Conservation (phyloP, 2,888 invertebrate genomes). For the Encarsia formosa region DNA sequence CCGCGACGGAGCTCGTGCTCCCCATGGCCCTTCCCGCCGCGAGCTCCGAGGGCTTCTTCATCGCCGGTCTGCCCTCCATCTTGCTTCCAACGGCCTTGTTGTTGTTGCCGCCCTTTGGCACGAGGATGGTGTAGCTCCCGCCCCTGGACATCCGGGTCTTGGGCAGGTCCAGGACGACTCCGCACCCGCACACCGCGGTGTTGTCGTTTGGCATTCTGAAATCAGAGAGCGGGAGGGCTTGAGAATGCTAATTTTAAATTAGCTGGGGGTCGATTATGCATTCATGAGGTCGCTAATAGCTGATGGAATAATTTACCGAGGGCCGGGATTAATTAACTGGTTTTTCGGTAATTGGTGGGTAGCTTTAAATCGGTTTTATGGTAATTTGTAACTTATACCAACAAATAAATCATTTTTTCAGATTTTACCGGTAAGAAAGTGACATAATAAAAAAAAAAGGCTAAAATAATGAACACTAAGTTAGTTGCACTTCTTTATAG, state of each 20-base stretch:
- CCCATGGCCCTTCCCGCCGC: slow-evolving; percentile 37
- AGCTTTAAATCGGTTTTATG: too few species aligned
- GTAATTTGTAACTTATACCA: too few species aligned
- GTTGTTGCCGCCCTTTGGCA: slow-evolving; percentile 32
- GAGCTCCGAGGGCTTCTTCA: slow-evolving; percentile 33
- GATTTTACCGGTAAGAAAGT: too few species aligned
- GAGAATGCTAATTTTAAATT: neutral
- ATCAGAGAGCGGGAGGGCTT: neutral
- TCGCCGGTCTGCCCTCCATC: slow-evolving; percentile 33
- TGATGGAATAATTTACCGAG: neutral
- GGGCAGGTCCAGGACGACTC: slow-evolving; percentile 38
- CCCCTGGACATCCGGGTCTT: slow-evolving; percentile 38
- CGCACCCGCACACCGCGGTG: slow-evolving; percentile 42
- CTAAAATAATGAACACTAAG: too few species aligned
- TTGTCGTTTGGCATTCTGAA: slow-evolving; percentile 46
- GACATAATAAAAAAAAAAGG: too few species aligned
- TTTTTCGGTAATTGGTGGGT: too few species aligned
- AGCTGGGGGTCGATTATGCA: too few species aligned
- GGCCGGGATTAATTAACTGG: too few species aligned
- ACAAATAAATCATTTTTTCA: too few species aligned
- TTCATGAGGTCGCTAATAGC: too few species aligned
- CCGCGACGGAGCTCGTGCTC: slow-evolving; percentile 40
- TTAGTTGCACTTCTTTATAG: too few species aligned
- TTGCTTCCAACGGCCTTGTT: slow-evolving; percentile 20
- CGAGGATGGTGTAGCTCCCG: slow-evolving; percentile 37